phyloP scores from a whole-genome alignment of 2,797 vertebrate genomes.

The Botia kubotai region DNA sequence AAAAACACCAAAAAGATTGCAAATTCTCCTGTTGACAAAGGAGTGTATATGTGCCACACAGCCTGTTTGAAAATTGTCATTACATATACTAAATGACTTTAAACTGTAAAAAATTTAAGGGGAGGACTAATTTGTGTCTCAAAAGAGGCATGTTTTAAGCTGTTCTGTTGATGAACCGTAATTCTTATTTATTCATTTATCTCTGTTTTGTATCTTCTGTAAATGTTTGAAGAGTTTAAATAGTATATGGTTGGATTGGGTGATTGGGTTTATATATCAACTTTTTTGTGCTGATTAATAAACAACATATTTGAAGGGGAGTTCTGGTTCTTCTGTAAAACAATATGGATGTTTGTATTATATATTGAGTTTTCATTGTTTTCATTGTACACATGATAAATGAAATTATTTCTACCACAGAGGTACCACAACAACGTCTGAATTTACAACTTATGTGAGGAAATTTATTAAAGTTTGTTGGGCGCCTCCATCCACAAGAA shows the following conservation, averaged over 20 bases:
- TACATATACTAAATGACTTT: constrained; percentile 35
- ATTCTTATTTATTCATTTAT: constrained; percentile 73
- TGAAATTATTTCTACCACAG: background rate
- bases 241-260: constrained; percentile 72
- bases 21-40: constrained; percentile 10
- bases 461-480: background rate
- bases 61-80: constrained; percentile 36
- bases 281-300: constrained; percentile 71
- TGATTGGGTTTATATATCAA: constrained; percentile 79
- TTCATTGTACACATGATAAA: background rate
- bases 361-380: background rate
- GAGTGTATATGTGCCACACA: constrained; percentile 1
- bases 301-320: constrained; percentile 68
- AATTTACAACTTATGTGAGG: background rate
- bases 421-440: no score
- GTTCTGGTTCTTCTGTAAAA: background rate
- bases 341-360: background rate
- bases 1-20: background rate
- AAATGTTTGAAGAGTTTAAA: constrained; percentile 80
- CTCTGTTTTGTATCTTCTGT: constrained; percentile 80
- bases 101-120: constrained; percentile 10
- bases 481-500: constrained; percentile 1
- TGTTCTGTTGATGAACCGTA: constrained; percentile 59
- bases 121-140: constrained; percentile 55
- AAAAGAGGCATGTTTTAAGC: constrained; percentile 48